These are phyloP conservation scores for Rafetus swinhoei DNA, from an alignment of 2,113 vertebrate species.

Conservation along the genomic window DNA sequence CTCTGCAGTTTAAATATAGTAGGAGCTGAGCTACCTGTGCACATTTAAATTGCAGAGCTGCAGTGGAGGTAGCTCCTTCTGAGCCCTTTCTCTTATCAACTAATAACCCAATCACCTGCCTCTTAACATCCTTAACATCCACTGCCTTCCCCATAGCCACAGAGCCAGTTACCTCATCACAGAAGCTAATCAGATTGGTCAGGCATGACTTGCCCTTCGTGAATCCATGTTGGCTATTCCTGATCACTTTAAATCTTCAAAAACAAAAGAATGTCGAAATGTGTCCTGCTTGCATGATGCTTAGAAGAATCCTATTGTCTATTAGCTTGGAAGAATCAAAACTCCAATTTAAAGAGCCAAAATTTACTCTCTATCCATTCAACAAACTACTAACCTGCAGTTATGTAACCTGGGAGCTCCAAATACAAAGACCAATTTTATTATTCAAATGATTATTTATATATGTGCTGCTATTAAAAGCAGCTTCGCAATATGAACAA, in stretches of 20 bases:
- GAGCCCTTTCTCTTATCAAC: too few relatives aligned
- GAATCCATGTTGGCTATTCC: too few relatives aligned
- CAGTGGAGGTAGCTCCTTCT: too few relatives aligned
- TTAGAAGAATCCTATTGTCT: background rate
- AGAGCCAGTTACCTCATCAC: too few relatives aligned
- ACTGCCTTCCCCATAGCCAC: too few relatives aligned
- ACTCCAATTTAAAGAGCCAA: background rate
- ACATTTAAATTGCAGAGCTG: too few relatives aligned
- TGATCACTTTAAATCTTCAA: background rate
- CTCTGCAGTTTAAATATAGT: too few relatives aligned
- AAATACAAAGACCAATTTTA: background rate
- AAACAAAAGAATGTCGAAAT: background rate
- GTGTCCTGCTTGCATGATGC: background rate
- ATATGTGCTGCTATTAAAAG: background rate
- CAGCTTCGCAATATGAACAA: background rate
- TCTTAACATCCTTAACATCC: too few relatives aligned
- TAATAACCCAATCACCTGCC: too few relatives aligned
- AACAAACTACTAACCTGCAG: background rate
- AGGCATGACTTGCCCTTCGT: too few relatives aligned
- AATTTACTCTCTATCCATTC: background rate
- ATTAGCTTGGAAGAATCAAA: background rate
- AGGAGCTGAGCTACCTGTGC: too few relatives aligned
- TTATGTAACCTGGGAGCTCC: background rate
- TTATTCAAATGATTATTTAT: background rate
- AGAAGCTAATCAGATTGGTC: too few relatives aligned